Evolutionary conservation across 2,113 vertebrate species (phyloP).

Genomic region (Felis chaus): DNA sequence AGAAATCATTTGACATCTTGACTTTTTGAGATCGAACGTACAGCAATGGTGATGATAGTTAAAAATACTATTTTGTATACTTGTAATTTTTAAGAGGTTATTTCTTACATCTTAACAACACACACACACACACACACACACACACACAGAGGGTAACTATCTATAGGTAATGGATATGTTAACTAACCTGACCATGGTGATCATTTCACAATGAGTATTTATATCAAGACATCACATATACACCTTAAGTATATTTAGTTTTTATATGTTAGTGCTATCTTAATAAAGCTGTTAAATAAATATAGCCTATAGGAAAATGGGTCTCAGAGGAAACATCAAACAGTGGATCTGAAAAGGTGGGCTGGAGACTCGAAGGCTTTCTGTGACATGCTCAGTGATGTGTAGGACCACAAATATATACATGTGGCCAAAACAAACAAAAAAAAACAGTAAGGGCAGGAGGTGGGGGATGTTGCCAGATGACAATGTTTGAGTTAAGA

Average conservation of each 20-base stretch:
- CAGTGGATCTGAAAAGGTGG: background rate
- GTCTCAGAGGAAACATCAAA: background rate
- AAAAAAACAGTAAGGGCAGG: background rate
- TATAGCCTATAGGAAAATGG: background rate
- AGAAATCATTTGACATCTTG: background rate
- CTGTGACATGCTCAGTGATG: background rate
- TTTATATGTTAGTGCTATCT: background rate
- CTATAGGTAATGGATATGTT: background rate
- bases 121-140: background rate
- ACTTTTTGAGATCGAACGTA: background rate
- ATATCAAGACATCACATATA: background rate
- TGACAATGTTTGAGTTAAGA: background rate
- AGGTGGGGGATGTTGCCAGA: background rate
- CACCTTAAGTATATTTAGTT: background rate
- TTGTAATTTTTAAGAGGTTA: background rate
- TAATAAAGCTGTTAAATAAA: background rate
- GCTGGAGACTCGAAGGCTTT: background rate
- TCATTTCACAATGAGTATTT: background rate
- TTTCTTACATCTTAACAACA: background rate
- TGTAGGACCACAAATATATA: background rate
- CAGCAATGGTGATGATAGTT: background rate
- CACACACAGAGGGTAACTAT: background rate
- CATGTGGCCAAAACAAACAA: background rate
- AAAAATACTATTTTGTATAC: background rate
- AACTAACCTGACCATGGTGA: background rate